Conservation (phyloP, 2,113 vertebrate genomes). For the Spheniscus mendiculus region DNA sequence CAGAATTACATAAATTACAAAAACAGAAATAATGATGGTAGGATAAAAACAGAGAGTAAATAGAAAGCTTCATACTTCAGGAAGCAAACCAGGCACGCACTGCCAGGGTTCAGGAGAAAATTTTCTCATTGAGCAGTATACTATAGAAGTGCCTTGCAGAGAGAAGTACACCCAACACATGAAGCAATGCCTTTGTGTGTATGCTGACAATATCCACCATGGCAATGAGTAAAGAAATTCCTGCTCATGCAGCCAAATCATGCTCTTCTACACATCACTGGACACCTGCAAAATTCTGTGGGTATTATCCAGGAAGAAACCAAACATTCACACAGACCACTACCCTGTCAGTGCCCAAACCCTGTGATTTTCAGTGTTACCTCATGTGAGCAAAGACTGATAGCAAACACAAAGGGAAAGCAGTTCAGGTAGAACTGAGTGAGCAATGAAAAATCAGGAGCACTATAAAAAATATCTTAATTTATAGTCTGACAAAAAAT, state of each 20-base stretch:
- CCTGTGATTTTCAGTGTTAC: not conserved
- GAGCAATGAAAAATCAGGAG: not conserved
- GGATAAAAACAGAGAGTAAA: not conserved
- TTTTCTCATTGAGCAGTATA: not conserved
- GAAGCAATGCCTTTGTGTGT: not conserved
- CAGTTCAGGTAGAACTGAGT: not conserved
- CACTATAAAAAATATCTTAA: not conserved
- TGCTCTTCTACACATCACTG: not conserved
- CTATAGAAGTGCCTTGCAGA: not conserved
- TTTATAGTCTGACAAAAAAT: not conserved
- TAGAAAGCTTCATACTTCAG: not conserved
- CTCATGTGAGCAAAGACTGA: not conserved
- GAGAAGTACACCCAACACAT: rapidly evolving
- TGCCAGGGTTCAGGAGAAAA: not conserved
- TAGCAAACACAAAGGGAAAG: not conserved
- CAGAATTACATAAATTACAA: not conserved
- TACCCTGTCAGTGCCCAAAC: not conserved
- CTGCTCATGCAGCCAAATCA: not conserved
- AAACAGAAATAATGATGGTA: not conserved
- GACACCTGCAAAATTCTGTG: not conserved
- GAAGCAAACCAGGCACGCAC: not conserved
- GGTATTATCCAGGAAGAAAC: not conserved
- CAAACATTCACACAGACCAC: not conserved
- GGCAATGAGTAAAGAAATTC: not conserved
- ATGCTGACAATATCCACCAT: not conserved